A percentile compares a stretch with the other conserved stretches of the same genome.
Conservation (phyloP, 2,113 vertebrate genomes). For the Stegastes partitus region DNA sequence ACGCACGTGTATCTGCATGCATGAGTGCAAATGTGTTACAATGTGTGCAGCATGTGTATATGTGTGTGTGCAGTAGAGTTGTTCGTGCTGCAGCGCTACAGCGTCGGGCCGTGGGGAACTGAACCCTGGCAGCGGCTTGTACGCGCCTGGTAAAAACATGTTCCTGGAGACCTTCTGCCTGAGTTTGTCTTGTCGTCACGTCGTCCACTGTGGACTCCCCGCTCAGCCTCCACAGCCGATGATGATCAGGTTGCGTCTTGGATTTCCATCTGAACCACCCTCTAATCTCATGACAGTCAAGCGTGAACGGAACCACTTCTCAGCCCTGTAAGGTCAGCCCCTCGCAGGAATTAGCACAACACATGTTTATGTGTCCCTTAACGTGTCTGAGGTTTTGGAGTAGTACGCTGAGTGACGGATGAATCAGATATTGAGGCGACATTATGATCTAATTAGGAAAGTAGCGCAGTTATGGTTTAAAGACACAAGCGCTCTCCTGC, state of each 20-base stretch:
- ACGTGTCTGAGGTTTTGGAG: conserved; percentile 56
- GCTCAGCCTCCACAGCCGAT: conserved; percentile 53
- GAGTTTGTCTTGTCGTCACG: conserved; percentile 80
- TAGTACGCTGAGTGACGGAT: conserved; percentile 33
- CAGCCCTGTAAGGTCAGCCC: conserved; percentile 60
- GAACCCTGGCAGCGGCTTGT: conserved; percentile 67
- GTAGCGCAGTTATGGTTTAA: conserved; percentile 9
- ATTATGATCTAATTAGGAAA: conserved; percentile 16
- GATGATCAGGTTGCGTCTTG: conserved; percentile 78
- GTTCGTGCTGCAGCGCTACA: conserved; percentile 39
- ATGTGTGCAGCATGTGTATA: background rate
- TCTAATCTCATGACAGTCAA: conserved; percentile 74
- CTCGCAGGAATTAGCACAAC: conserved; percentile 64
- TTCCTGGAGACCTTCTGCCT: conserved; percentile 71
- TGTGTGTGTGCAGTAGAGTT: conserved; percentile 30
- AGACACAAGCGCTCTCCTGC: conserved; percentile 18
- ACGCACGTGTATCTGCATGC: conserved; percentile 25
- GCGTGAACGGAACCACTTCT: conserved; percentile 69
- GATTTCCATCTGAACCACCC: conserved; percentile 77
- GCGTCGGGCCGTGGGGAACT: conserved; percentile 51
- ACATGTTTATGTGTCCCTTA: conserved; percentile 74
- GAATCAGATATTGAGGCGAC: conserved; percentile 41
- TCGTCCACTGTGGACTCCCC: conserved; percentile 75
- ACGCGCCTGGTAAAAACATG: conserved; percentile 79
- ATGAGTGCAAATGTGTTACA: conserved; percentile 24